phyloP scores from a whole-genome alignment of 2,113 vertebrate genomes.

The Origma solitaria region DNA sequence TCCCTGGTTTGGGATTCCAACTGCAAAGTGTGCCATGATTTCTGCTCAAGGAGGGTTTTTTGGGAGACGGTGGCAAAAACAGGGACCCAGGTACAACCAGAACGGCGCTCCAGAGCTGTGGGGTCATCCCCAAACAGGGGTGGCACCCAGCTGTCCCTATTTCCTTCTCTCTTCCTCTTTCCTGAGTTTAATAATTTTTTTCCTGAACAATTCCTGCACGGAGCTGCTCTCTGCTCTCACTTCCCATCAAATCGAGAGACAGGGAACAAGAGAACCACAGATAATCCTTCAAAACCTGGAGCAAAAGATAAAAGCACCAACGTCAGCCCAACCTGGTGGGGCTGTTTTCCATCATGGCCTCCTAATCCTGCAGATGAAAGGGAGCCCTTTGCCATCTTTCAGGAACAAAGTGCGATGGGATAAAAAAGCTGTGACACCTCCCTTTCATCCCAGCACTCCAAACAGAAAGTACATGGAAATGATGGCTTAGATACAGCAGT shows the following conservation, averaged over 20 bases:
- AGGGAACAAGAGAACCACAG: not conserved
- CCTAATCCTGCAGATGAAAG: slow-evolving; percentile 6
- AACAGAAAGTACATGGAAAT: not conserved
- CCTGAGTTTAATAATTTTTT: not conserved
- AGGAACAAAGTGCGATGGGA: not conserved
- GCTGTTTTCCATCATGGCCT: not conserved
- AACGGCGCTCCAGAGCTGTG: not conserved
- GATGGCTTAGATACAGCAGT: not conserved
- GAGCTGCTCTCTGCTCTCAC: not conserved
- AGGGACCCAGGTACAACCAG: not conserved
- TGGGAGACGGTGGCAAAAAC: rapidly evolving
- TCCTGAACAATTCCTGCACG: not conserved
- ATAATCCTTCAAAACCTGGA: not conserved
- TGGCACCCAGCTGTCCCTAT: not conserved
- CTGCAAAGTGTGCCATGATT: not conserved
- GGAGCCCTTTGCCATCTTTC: not conserved
- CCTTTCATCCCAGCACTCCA: not conserved
- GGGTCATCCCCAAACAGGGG: not conserved
- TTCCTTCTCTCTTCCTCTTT: not conserved
- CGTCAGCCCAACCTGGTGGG: not conserved
- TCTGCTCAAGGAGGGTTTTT: not conserved
- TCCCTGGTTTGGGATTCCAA: not conserved
- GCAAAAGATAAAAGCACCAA: not conserved
- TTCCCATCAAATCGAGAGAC: not conserved
- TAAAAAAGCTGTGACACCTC: not conserved